phyloP scores from a whole-genome alignment of 2,797 vertebrate genomes.

The Amazona finschi region DNA sequence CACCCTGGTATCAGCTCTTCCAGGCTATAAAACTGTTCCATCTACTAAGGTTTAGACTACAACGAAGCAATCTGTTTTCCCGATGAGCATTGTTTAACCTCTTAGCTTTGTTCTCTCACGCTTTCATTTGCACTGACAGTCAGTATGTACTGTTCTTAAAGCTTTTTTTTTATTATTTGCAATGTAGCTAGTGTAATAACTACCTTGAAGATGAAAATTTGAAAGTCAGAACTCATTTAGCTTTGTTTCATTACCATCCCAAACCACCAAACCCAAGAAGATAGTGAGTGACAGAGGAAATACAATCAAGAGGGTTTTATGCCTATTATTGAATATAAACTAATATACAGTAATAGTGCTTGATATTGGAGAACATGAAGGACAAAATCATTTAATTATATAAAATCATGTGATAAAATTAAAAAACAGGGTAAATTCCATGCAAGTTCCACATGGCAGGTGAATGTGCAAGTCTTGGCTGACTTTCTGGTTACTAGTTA shows the following conservation, averaged over 20 bases:
- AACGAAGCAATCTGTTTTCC: background rate
- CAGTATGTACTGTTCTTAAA: background rate
- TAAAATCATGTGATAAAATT: background rate
- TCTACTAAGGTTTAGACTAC: background rate
- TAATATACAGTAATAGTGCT: background rate
- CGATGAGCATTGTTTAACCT: background rate
- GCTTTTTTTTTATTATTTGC: background rate
- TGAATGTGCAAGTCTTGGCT: background rate
- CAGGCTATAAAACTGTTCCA: background rate
- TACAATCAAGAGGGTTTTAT: background rate
- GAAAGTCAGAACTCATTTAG: background rate
- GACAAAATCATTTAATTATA: background rate
- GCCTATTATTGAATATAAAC: background rate
- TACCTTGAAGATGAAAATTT: background rate
- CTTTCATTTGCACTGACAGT: background rate
- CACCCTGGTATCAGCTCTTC: background rate
- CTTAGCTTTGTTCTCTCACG: background rate
- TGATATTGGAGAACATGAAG: background rate
- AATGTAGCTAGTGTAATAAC: background rate
- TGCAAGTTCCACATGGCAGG: background rate
- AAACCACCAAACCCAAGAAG: background rate
- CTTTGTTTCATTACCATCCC: background rate
- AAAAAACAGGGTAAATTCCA: background rate
- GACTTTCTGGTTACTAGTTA: background rate
- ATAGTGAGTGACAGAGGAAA: background rate